Evolutionary conservation across 2,888 invertebrate species (phyloP).

Genomic region (Barypeithes pellucidus): DNA sequence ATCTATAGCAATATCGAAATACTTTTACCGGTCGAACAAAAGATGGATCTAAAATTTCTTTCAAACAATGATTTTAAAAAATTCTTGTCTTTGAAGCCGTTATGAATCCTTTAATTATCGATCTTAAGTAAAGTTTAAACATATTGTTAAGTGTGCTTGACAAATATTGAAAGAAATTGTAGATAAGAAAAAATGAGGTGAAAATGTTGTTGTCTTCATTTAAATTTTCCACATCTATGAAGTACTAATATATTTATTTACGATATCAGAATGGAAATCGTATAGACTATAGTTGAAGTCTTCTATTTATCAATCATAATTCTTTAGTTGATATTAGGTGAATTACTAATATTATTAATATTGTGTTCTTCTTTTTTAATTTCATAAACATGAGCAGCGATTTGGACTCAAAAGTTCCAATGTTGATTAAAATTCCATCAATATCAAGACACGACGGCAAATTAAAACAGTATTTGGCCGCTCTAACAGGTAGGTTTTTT

Average conservation of each 20-base stretch:
- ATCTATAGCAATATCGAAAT: too few species aligned
- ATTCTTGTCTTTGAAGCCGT: too few species aligned
- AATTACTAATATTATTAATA: not conserved
- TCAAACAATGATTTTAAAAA: too few species aligned
- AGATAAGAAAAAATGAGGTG: slow-evolving; percentile 18
- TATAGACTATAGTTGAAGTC: not conserved
- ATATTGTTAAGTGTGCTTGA: not conserved
- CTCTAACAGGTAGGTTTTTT: slow-evolving; percentile 18
- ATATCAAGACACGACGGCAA: slow-evolving; percentile 5
- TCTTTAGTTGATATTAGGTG: not conserved
- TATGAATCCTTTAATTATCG: too few species aligned
- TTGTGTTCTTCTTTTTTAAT: slow-evolving; percentile 3
- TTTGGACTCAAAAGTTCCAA: slow-evolving; percentile 4
- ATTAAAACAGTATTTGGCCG: slow-evolving; percentile 28
- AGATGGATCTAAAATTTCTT: too few species aligned
- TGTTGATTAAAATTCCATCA: slow-evolving; percentile 19
- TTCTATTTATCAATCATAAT: not conserved
- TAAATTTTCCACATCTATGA: slow-evolving; percentile 7
- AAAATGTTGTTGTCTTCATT: slow-evolving; percentile 13
- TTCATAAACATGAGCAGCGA: slow-evolving; percentile 6
- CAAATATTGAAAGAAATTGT: slow-evolving; percentile 13
- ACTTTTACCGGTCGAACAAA: too few species aligned
- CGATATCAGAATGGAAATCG: slow-evolving; percentile 18
- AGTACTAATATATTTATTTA: slow-evolving; percentile 28
- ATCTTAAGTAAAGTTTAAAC: not conserved